Conservation (phyloP, 64 coral and sea anemone genomes). For the Trachythela sp. region DNA sequence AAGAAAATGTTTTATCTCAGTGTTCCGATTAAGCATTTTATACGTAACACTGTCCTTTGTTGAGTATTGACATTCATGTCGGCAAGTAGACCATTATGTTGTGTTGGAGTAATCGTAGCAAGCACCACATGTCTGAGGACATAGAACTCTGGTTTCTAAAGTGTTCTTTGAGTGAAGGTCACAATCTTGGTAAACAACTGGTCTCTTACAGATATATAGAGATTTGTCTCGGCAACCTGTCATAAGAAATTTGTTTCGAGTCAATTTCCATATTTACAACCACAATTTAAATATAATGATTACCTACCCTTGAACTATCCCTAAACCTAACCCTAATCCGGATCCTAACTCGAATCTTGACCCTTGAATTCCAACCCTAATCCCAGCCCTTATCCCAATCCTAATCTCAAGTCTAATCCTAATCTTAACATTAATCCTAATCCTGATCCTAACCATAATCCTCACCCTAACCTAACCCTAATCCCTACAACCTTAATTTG, state of each 20-base stretch:
- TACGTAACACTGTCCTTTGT: not conserved
- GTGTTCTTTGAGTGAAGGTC: not conserved
- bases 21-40: not conserved
- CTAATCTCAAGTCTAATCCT: too few species aligned
- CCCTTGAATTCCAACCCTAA: too few species aligned
- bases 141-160: not conserved
- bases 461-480: too few species aligned
- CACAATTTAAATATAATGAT: too few species aligned
- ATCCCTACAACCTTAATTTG: too few species aligned
- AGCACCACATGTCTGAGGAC: not conserved
- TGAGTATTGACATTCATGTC: not conserved
- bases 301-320: too few species aligned
- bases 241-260: not conserved
- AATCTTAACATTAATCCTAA: too few species aligned
- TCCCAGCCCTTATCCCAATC: too few species aligned
- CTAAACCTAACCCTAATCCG: too few species aligned
- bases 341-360: too few species aligned
- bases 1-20: too few species aligned
- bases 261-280: not conserved
- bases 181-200: not conserved
- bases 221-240: not conserved
- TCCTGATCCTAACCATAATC: too few species aligned
- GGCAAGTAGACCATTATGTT: not conserved
- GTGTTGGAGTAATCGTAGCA: not conserved
- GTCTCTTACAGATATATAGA: not conserved